phyloP scores from a whole-genome alignment of 2,113 vertebrate species.

The Zapornia atra region DNA sequence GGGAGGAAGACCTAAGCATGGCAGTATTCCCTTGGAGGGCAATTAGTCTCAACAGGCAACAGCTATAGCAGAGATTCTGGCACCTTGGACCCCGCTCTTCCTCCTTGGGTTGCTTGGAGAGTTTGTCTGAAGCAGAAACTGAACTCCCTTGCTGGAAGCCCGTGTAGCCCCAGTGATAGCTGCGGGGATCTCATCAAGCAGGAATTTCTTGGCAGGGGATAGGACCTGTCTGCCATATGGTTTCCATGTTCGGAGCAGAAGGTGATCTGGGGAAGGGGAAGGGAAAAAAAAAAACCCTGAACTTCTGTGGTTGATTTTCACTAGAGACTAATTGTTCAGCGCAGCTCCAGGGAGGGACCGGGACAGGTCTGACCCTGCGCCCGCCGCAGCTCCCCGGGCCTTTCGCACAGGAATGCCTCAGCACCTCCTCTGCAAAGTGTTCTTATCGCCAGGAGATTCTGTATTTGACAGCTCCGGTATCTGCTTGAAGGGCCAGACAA shows the following conservation, averaged over 20 bases:
- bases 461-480: neutral
- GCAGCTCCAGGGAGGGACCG: fast-evolving
- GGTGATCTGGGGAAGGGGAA: conserved; percentile 64
- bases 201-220: conserved; percentile 70
- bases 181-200: conserved; percentile 69
- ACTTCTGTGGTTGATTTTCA: conserved; percentile 56
- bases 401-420: neutral
- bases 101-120: neutral
- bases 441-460: neutral
- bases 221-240: conserved; percentile 73
- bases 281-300: neutral
- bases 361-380: conserved; percentile 9
- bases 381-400: neutral
- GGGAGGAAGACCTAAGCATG: neutral
- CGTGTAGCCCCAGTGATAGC: conserved; percentile 39
- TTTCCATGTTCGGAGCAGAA: conserved; percentile 71
- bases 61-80: conserved; percentile 34
- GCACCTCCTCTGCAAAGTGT: neutral
- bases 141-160: conserved; percentile 56
- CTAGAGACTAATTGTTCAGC: conserved; percentile 40
- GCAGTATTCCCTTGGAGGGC: conserved; percentile 38
- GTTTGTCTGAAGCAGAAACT: conserved; percentile 32
- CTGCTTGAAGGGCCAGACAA: conserved; percentile 1
- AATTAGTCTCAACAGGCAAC: conserved; percentile 52
- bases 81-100: conserved; percentile 2